These are phyloP conservation scores for Spisula subtruncata DNA, from an alignment of 2,888 invertebrate species.

Conservation along the genomic window DNA sequence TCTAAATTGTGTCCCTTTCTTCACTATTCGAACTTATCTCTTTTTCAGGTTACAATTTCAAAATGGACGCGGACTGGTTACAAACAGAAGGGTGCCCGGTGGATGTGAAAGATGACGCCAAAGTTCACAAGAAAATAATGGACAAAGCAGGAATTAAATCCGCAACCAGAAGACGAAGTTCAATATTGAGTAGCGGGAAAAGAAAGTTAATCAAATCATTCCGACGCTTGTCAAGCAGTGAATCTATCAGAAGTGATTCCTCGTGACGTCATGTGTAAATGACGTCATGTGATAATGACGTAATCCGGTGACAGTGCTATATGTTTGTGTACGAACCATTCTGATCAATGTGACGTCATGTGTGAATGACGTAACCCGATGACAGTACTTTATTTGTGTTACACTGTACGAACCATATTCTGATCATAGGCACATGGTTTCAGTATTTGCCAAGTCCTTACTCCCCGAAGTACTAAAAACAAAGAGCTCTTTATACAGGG, in stretches of 20 bases:
- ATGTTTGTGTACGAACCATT: too few species aligned
- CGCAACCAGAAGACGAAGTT: constrained; percentile 11
- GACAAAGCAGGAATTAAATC: constrained; percentile 59
- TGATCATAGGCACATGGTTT: too few species aligned
- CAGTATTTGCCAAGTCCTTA: too few species aligned
- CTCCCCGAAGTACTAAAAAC: too few species aligned
- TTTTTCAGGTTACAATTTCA: constrained; percentile 69
- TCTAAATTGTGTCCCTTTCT: too few species aligned
- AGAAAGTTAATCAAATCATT: constrained; percentile 56
- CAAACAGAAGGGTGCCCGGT: constrained; percentile 58
- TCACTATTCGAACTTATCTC: too few species aligned
- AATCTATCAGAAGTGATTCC: constrained; percentile 1
- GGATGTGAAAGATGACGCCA: constrained; percentile 41
- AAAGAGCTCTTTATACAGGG: too few species aligned
- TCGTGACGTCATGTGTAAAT: constrained; percentile 2
- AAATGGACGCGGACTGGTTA: constrained; percentile 69
- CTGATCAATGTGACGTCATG: neutral
- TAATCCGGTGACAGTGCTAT: too few species aligned
- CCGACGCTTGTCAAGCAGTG: constrained; percentile 39
- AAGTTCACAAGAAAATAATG: constrained; percentile 57
- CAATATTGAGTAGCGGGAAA: constrained; percentile 48
- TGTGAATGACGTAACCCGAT: too few species aligned
- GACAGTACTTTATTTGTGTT: too few species aligned
- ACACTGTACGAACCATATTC: too few species aligned
- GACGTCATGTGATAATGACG: too few species aligned